Base-by-base conservation (phyloP, 2,888 invertebrate genomes). In the Leptinotarsa tumamoca region DNA sequence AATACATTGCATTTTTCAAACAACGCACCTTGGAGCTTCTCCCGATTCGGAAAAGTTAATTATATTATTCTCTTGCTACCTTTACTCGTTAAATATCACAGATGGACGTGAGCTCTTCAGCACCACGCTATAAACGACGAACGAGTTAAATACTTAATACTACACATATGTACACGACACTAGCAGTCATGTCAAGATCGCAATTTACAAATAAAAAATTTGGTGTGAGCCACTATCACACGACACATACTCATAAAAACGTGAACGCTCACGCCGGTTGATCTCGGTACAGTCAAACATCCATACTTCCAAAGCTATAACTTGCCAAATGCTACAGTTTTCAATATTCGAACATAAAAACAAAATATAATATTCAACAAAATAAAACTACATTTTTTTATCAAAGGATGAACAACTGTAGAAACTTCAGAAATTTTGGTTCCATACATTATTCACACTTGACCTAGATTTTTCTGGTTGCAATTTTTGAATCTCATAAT, bases 1-100 rank as follows among this genome's bases (percentile, higher is more conserved):
- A 68, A 70, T 70, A 80, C 78, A 79, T 78, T 74, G 74, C 70
- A 69, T 76, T 74, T 56, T 66, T 67, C 27, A 54, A 71, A 49
- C 79, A 78, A 80, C 77, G 73, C 72, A 81, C 81, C 82, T 80
- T 82, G 83, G 87, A 87, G 87, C 86, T 86, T 86, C 87, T 86
- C 87, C 85, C 84, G 85, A 84, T 85, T 86, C 87, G 84, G 85
- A 86, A 83, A 87, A 87, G 87, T 87, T 87, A 86, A 87, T 85
- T 83, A 86, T 86, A 88, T 88, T 88, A 87, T 88, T 88, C 87
- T 86, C 75, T 86, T 87, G 87, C 88, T 88, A 88, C 88, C 88
- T 85, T 88, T 87, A 87, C 85, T 87, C 85, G 87, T 87, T 88
- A 88, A 82, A 87, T 88, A 89, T 89, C 89, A 89, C 89, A 89